These are phyloP conservation scores for Timema cristinae DNA, from an alignment of 2,888 invertebrate species.

Conservation along the genomic window DNA sequence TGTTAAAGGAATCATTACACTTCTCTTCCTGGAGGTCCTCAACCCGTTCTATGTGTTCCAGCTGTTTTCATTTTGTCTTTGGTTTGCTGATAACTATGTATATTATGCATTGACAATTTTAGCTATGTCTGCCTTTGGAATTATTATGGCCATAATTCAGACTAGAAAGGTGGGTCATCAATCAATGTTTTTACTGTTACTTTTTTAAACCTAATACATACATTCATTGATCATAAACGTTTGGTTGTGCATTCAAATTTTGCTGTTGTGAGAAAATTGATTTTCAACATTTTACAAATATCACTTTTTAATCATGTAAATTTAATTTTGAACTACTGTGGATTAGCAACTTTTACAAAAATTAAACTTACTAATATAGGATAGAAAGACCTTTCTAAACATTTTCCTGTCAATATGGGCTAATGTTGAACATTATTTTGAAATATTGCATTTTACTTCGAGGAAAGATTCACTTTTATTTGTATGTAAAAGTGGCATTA, in stretches of 20 bases:
- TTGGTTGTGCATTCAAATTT: slow-evolving; percentile 17
- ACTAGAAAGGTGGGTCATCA: slow-evolving; percentile 65
- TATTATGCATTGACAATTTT: slow-evolving; percentile 86
- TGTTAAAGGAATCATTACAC: slow-evolving; percentile 64
- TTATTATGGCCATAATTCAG: slow-evolving; percentile 77
- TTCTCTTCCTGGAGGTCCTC: slow-evolving; percentile 76
- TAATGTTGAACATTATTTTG: too few relatives aligned
- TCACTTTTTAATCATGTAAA: too few relatives aligned
- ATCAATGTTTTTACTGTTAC: background rate
- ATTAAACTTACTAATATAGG: too few relatives aligned
- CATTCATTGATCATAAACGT: background rate
- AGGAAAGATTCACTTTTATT: too few relatives aligned
- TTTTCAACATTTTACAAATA: background rate
- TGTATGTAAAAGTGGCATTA: too few relatives aligned
- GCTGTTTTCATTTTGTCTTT: slow-evolving; percentile 82
- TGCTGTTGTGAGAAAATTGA: slow-evolving; percentile 21
- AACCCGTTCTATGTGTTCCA: slow-evolving; percentile 97
- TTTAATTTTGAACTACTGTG: too few relatives aligned
- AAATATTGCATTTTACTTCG: too few relatives aligned
- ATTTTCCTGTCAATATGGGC: too few relatives aligned
- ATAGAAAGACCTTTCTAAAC: too few relatives aligned
- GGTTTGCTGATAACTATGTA: slow-evolving; percentile 86
- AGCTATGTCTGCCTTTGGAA: slow-evolving; percentile 77
- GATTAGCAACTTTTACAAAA: too few relatives aligned
- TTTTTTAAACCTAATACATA: background rate